Evolutionary conservation across 2,888 invertebrate genomes (phyloP), one percentile per base, ranked within the genome.

Genomic region (Venusia cambrica): DNA sequence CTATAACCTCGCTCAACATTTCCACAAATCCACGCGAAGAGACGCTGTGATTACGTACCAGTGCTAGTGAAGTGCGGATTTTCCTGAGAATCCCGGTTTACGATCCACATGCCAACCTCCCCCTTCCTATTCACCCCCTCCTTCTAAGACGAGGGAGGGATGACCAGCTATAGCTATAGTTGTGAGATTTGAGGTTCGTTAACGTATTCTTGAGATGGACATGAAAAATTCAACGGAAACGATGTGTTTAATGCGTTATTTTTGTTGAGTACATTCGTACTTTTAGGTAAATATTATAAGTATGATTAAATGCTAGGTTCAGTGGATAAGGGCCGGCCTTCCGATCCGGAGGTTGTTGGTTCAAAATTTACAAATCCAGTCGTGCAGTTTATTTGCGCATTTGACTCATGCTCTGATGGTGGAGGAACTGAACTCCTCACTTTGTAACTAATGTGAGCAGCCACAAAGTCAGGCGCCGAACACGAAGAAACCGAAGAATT

Each of bases 1-100:
- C 48, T n/a, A 51, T 48, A 51, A 38, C 32, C 34, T 34, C 42
- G 42, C 48, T 53, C 49, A 54, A 70, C 66, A 69, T 64, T 60
- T 70, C 67, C 65, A 68, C 69, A 73, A 73, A 73, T 72, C 72
- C 65, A 61, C 64, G 63, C 64, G 57, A 54, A 54, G 51, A 51
- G 61, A 58, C 58, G 69, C 57, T 58, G 68, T 81, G 81, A 81
- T 81, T 81, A 81, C n/a, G n/a, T n/a, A n/a, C 71, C 65, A 72
- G 69, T 67, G 67, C 65, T 73, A 72, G 76, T 75, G 79, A 77
- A 76, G 77, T 79, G 77, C 67, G 80, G 80, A 80, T 81, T 80
- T 79, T 72, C 69, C 69, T 52, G 55, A 46, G 79, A 81, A 76
- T 80, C 78, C 78, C 71, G 67, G 71, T 81, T 81, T 79, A 80